Conservation (phyloP, 2,113 vertebrate species). For the Ranitomeya imitator region DNA sequence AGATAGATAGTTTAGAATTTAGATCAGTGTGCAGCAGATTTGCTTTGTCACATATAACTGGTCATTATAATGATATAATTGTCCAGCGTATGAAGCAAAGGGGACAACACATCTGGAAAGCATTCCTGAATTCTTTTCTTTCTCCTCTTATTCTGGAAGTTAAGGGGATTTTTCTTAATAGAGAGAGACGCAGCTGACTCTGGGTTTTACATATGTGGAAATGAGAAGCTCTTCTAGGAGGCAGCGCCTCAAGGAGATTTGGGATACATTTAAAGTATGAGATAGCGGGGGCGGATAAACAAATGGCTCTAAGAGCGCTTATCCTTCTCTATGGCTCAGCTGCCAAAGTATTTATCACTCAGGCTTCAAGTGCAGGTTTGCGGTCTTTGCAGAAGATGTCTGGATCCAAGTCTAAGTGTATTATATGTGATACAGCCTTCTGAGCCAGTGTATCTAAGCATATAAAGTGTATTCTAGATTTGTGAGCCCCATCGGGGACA, state of each 20-base stretch:
- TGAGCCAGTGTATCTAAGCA: background rate
- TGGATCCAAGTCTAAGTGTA: background rate
- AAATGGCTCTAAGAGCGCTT: background rate
- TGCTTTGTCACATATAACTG: background rate
- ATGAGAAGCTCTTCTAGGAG: slow-evolving; percentile 7
- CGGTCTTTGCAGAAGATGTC: background rate
- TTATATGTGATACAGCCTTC: background rate
- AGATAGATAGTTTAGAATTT: background rate
- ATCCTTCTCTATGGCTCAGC: background rate
- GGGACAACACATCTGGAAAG: slow-evolving; percentile 42
- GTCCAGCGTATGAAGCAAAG: background rate
- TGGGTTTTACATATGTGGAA: slow-evolving; percentile 24
- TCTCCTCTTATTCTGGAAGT: slow-evolving; percentile 13
- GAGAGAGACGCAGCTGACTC: slow-evolving; percentile 1
- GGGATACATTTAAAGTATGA: background rate
- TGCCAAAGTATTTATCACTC: background rate
- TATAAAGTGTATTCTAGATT: too few species aligned
- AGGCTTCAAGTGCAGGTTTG: background rate
- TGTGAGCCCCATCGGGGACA: too few species aligned
- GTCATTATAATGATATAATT: slow-evolving; percentile 4
- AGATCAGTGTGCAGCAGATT: too few species aligned
- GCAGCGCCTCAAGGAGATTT: background rate
- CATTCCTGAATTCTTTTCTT: slow-evolving; percentile 12
- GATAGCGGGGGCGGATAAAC: background rate
- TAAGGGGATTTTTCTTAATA: slow-evolving; percentile 41